Conservation (phyloP, 2,888 invertebrate species). For the Agrotis exclamationis region DNA sequence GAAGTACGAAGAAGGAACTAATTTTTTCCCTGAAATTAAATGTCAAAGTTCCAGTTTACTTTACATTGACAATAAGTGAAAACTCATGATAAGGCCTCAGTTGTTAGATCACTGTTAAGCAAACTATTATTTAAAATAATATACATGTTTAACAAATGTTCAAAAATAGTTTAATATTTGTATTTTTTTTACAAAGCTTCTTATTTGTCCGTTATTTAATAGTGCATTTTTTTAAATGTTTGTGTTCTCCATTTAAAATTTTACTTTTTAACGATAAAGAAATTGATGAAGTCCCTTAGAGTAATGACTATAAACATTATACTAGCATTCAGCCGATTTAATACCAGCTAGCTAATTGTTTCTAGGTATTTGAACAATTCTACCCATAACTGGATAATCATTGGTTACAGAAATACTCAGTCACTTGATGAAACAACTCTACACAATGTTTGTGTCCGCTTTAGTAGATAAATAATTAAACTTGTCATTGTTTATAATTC, state of each 20-base stretch:
- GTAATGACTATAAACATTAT: neutral
- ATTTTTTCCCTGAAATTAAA: too few species aligned
- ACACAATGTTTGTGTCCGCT: conserved; percentile 19
- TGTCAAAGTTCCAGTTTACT: too few species aligned
- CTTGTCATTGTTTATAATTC: conserved; percentile 3
- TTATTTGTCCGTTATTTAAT: neutral
- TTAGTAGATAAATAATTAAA: neutral
- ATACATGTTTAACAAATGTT: too few species aligned
- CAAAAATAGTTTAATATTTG: too few species aligned
- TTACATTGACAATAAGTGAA: too few species aligned
- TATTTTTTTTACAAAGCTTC: too few species aligned
- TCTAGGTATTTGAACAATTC: conserved; percentile 16
- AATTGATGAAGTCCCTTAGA: neutral
- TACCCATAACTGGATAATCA: conserved; percentile 30
- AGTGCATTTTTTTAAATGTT: neutral
- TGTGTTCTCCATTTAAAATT: too few species aligned
- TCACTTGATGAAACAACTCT: conserved; percentile 17
- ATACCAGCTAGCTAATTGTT: conserved; percentile 4
- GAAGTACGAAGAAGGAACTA: too few species aligned
- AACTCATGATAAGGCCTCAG: too few species aligned
- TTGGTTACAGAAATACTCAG: conserved; percentile 19
- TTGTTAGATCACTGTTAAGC: too few species aligned
- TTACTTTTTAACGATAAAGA: neutral
- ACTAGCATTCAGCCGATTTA: neutral
- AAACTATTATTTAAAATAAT: too few species aligned